Evolutionary conservation across 2,888 invertebrate genomes (phyloP).

Genomic region (Aporophyla lueneburgensis): DNA sequence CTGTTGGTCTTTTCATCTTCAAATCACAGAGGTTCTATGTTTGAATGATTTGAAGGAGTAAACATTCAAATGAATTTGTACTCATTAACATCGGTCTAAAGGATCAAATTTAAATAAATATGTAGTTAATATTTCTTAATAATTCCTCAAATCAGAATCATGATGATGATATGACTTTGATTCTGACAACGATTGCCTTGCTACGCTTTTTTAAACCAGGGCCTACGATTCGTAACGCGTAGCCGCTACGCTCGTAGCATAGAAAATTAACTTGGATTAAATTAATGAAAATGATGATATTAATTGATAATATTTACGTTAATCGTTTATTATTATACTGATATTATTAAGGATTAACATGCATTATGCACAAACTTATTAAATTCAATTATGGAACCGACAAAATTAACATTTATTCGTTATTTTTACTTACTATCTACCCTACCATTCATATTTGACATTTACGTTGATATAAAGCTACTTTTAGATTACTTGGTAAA

Average conservation of each 20-base stretch:
- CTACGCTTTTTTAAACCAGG: slow-evolving; percentile 11
- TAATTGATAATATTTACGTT: background rate
- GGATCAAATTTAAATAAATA: too few species aligned
- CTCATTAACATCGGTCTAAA: background rate
- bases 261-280: background rate
- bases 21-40: background rate
- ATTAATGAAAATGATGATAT: background rate
- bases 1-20: background rate
- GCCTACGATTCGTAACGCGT: slow-evolving; percentile 29
- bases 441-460: background rate
- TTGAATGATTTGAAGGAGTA: too few species aligned
- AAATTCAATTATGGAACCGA: background rate
- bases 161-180: background rate
- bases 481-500: background rate
- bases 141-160: background rate
- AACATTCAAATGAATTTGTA: background rate
- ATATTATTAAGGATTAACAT: background rate
- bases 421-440: background rate
- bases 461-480: background rate
- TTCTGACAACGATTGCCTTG: background rate
- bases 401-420: background rate
- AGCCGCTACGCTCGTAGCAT: slow-evolving; percentile 29
- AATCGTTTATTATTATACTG: background rate
- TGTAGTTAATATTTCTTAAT: background rate
- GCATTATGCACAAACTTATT: background rate